A percentile compares a stretch with the other conserved stretches of the same genome.
Conservation (phyloP, 2,888 invertebrate species). For the Mycalesis mineus region DNA sequence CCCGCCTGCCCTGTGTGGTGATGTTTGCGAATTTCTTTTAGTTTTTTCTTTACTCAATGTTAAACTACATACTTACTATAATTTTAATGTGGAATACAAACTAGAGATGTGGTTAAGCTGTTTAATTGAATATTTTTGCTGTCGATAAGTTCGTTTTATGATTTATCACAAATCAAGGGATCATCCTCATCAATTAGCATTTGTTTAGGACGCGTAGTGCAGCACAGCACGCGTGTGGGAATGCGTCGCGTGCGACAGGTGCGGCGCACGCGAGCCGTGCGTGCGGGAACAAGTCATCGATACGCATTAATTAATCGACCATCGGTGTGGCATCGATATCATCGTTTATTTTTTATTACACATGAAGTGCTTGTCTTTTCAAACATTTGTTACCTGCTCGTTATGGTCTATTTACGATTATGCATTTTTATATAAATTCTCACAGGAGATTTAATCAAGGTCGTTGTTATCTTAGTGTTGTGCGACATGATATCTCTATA, state of each 20-base stretch:
- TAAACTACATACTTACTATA: too few species aligned
- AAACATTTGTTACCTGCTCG: neutral
- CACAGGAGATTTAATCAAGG: too few species aligned
- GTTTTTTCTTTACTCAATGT: too few species aligned
- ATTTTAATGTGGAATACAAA: too few species aligned
- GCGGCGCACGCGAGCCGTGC: constrained; percentile 25
- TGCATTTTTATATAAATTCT: too few species aligned
- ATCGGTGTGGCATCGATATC: constrained; percentile 4
- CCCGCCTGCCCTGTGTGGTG: too few species aligned
- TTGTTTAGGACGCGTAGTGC: constrained; percentile 1
- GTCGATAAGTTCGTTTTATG: neutral
- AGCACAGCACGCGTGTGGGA: constrained; percentile 17
- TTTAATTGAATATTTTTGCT: neutral
- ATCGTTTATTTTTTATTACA: neutral
- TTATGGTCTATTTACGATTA: neutral
- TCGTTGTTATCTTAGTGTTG: too few species aligned
- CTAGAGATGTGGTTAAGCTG: too few species aligned
- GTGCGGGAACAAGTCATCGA: neutral
- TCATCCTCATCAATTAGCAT: neutral
- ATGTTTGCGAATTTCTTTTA: too few species aligned
- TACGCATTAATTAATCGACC: constrained; percentile 2
- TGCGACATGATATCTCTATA: too few species aligned
- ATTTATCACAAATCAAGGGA: neutral
- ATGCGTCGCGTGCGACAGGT: constrained; percentile 26
- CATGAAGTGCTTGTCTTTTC: neutral